Conservation (phyloP, 2,888 invertebrate genomes). For the Agonopterix alstromeriana region DNA sequence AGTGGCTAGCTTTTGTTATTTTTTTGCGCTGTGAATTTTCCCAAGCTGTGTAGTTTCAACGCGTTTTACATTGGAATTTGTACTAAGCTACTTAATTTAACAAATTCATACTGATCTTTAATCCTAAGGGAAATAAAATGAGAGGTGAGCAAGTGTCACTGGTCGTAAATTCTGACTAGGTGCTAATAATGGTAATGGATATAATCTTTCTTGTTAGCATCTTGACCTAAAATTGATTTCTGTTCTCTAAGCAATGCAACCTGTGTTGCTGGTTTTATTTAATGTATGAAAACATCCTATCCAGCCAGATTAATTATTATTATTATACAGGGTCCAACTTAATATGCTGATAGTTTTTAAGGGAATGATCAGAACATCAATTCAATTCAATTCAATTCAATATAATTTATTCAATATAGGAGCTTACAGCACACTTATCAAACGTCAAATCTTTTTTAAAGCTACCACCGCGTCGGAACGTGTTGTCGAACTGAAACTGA, state of each 20-base stretch:
- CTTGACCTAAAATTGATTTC: slow-evolving; percentile 2
- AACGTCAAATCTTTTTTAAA: no score
- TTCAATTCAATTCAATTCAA: no score
- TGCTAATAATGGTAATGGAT: neutral
- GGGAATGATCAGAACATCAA: no score
- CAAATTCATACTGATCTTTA: neutral
- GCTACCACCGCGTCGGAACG: no score
- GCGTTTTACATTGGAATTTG: slow-evolving; percentile 9
- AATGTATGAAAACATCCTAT: no score
- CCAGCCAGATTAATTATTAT: neutral
- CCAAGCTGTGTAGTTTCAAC: slow-evolving; percentile 22
- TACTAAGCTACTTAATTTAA: neutral
- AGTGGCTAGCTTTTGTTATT: slow-evolving; percentile 37
- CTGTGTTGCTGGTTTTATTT: neutral
- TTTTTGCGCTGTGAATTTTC: slow-evolving; percentile 61
- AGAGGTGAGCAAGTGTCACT: neutral
- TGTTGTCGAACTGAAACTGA: no score
- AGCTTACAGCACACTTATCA: no score
- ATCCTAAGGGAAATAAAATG: neutral
- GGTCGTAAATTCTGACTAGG: neutral
- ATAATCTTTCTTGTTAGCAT: slow-evolving; percentile 1
- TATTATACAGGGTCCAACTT: no score
- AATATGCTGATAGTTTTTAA: no score
- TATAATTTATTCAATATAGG: no score
- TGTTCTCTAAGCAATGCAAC: neutral